Base-by-base conservation (phyloP, 2,797 vertebrate genomes). In the Gorsachius magnificus region DNA sequence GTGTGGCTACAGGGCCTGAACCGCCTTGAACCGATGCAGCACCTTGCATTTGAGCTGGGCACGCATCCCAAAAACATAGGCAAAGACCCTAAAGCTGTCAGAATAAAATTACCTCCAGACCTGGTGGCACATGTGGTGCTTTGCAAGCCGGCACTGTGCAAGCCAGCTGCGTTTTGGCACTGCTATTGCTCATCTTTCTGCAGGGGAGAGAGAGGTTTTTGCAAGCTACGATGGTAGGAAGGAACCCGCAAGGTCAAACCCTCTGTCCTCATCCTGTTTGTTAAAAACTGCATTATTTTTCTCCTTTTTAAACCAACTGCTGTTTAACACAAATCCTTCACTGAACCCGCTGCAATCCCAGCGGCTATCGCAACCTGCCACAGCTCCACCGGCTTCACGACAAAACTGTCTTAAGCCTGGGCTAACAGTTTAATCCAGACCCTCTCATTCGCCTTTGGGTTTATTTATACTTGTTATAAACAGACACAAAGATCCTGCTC, bases 301-400 rank as follows among this genome's bases (percentile, higher is more conserved):
- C 57, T 60, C 60, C 36, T 24, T 31, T 41, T 48, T 19, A 60
- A 88, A 64, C 5, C 48, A 74, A 5, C 5, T 51, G 1, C 54
- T 74, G 5, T 68, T 48, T 16, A 57, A 58, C 20, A 68, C 12
- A 64, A 75, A 33, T 25, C 48, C 46, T 74, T 68, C 43, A 5
- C 5, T 6, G 64, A 53, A 16, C 36, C 25, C 43, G 4, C 64
- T 10, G 17, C 43, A 51, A 45, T 25, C 41, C 48, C 64, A 19
- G 56, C 2, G 4, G 46, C 48, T 88, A 10, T 38, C 14, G 16
- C 61, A 91, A 11, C 18, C 54, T 8, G 2, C 57, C 22, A 2
- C 2, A 0, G 29, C 69, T 64, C 60, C 66, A 22, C 60, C 2
- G 1, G 11, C 38, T 16, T 56, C 28, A 10, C 1, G 0, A 11